These are phyloP conservation scores for Epinephelus moara DNA, from an alignment of 2,113 vertebrate species.

Conservation along the genomic window DNA sequence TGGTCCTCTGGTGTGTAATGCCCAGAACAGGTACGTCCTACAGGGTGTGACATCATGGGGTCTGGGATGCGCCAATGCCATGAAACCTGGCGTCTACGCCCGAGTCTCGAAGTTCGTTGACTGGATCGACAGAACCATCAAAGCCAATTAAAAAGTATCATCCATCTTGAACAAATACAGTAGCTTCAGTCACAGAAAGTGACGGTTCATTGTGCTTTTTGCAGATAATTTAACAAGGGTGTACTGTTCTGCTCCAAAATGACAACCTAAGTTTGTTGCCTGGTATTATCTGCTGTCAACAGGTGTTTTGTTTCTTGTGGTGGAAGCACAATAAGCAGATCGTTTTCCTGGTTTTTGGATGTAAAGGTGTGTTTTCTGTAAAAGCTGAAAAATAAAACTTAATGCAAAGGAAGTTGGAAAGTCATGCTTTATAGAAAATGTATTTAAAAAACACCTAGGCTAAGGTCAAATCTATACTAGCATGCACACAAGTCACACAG, in stretches of 20 bases:
- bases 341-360: not conserved
- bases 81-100: constrained; percentile 96
- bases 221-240: not conserved
- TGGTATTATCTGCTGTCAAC: not conserved
- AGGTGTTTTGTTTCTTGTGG: not conserved
- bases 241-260: constrained; percentile 1
- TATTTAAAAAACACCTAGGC: no score
- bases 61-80: constrained; percentile 92
- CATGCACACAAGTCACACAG: constrained; percentile 57
- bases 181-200: not conserved
- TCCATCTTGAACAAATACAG: not conserved
- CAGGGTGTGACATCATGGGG: constrained; percentile 99
- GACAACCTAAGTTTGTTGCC: not conserved
- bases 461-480: no score
- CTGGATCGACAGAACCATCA: constrained; percentile 88
- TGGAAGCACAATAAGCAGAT: not conserved
- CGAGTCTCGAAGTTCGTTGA: constrained; percentile 89
- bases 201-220: not conserved
- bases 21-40: constrained; percentile 89
- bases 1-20: constrained; percentile 92
- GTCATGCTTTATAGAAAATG: constrained; percentile 12
- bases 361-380: constrained; percentile 10
- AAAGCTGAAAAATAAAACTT: constrained; percentile 38
- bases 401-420: not conserved
- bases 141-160: constrained; percentile 34